Conservation (phyloP, 2,888 invertebrate genomes). For the Drosophila paucipuncta region DNA sequence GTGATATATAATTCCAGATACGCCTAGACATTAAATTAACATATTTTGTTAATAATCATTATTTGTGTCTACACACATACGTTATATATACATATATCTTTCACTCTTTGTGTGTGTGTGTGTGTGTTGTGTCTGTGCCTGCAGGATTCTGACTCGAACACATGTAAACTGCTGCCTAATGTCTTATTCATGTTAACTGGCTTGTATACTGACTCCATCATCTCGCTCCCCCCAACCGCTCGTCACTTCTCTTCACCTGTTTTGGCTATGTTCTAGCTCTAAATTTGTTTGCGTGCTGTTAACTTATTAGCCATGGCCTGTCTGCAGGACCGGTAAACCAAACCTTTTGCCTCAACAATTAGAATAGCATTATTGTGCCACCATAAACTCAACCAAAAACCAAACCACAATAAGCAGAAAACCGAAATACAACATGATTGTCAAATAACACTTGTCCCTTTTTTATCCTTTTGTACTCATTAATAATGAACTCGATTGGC, state of each 20-base stretch:
- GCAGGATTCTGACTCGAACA: constrained; percentile 50
- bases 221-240: neutral
- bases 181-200: constrained; percentile 78
- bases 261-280: constrained; percentile 9
- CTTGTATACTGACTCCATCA: constrained; percentile 31
- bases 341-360: constrained; percentile 50
- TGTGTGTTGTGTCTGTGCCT: constrained; percentile 29
- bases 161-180: constrained; percentile 74
- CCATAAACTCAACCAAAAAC: constrained; percentile 12
- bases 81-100: constrained; percentile 8
- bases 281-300: constrained; percentile 72
- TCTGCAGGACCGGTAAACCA: constrained; percentile 25
- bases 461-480: constrained; percentile 3
- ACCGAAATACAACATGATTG: constrained; percentile 1
- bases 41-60: constrained; percentile 79
- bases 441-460: constrained; percentile 21
- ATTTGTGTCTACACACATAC: constrained; percentile 49
- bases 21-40: constrained; percentile 78
- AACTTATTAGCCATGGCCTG: constrained; percentile 61
- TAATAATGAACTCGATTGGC: neutral
- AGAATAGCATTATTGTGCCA: constrained; percentile 27
- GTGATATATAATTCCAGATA: constrained; percentile 41
- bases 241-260: neutral
- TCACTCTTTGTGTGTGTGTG: constrained; percentile 15
- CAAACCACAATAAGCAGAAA: neutral